Evolutionary conservation across 35 echinoderm and acorn worm genomes (phyloP), one percentile per base, ranked within the genome.

Genomic region (Lytechinus pictus): DNA sequence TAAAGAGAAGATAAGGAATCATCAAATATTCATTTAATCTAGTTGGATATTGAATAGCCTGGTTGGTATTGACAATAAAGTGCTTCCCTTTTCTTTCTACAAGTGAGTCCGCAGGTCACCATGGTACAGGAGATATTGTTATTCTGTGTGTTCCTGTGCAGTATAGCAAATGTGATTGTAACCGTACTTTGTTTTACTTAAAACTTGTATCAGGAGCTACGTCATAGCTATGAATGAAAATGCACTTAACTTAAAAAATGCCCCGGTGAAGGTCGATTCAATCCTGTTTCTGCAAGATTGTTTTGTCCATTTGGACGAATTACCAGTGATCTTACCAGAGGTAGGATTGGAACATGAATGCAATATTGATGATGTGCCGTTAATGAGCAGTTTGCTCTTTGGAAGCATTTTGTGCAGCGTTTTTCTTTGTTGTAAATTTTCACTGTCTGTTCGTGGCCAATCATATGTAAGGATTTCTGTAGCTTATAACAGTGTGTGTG

Each of bases 1-100:
- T 79, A 79, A 79, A 79, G 19, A 79, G 66, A 79, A 79, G 66
- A 79, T 79, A 79, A 79, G 19, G 66, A 79, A 79, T 79, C 66
- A 79, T 79, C 21, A 79, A 79, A 79, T 79, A 24, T 79, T 79
- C 66, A 79, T 79, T 79, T 7, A 79, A 79, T 79, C 66, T 79
- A 24, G 66, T 79, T 79, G 66, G 66, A 79, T 79, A 79, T 79
- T 79, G 16, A 79, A 79, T 79, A 5, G 6, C 66, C 66, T n/a
- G 66, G 66, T 24, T 4, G 66, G 66, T 79, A 79, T 79, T 79
- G 66, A 79, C 66, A 79, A 79, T 79, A 79, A 79, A 79, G 66
- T 79, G 66, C 66, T 24, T 3, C 66, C 66, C 66, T 24, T 7
- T 6, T 79, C 66, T 79, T 24, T 16, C 66, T 24, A 24, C 7